A percentile compares a stretch with the other conserved stretches of the same genome.
phyloP scores from a whole-genome alignment of 2,797 vertebrate species.

The Rhinichthys osculus region DNA sequence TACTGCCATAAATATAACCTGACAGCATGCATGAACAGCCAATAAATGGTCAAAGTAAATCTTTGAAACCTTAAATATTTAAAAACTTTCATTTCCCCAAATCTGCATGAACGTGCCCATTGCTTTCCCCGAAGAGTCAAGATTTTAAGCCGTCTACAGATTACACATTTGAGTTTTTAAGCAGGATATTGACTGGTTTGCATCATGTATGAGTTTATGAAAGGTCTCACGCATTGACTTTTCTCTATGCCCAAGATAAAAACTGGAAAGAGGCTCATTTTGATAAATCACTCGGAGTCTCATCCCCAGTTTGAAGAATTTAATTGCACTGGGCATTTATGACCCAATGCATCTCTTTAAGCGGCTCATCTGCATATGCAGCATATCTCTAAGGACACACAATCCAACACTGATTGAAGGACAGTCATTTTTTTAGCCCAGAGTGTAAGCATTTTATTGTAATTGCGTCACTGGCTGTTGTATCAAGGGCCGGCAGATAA shows the following conservation, averaged over 20 bases:
- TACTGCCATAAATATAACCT: constrained; percentile 80
- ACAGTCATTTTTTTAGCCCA: constrained; percentile 76
- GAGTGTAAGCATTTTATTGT: constrained; percentile 68
- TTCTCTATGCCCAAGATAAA: constrained; percentile 50
- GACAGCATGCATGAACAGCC: constrained; percentile 72
- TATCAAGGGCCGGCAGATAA: constrained; percentile 75
- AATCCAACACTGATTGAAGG: constrained; percentile 75
- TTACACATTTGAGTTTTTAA: neutral
- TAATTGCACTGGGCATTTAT: constrained; percentile 73
- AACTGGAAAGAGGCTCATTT: constrained; percentile 32
- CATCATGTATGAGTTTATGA: neutral
- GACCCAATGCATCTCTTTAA: constrained; percentile 72
- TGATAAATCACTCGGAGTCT: constrained; percentile 10
- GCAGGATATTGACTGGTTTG: constrained; percentile 2
- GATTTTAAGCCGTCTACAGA: neutral
- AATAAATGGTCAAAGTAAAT: constrained; percentile 75
- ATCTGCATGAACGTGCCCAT: constrained; percentile 53
- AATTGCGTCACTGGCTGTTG: constrained; percentile 67
- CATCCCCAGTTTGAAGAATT: constrained; percentile 56
- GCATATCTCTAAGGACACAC: constrained; percentile 75
- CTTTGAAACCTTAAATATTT: constrained; percentile 60
- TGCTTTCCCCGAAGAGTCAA: neutral
- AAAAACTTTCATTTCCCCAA: constrained; percentile 40
- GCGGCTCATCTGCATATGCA: constrained; percentile 81
- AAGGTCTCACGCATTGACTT: neutral